Evolutionary conservation across 2,113 vertebrate species (phyloP).

Genomic region (Crocuta crocuta): DNA sequence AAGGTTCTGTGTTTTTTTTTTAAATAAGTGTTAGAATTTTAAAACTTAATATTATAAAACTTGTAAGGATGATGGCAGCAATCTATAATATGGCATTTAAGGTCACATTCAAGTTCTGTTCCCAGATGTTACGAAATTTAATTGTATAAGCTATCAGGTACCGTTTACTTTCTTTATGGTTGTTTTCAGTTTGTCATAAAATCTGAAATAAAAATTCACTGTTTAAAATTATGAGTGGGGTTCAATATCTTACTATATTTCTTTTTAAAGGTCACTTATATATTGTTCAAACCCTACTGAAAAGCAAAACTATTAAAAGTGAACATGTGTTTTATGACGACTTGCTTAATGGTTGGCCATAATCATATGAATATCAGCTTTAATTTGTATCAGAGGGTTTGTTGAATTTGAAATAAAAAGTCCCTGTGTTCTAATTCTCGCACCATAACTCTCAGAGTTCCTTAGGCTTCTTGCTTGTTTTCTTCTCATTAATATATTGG

Average conservation of each 20-base stretch:
- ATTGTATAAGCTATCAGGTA: background rate
- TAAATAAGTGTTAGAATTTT: conserved; percentile 41
- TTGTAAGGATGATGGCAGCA: conserved; percentile 32
- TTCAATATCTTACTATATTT: background rate
- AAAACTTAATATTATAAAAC: conserved; percentile 1
- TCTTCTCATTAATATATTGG: background rate
- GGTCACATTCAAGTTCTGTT: background rate
- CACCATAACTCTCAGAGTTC: background rate
- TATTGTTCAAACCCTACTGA: background rate
- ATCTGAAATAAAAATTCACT: conserved; percentile 9
- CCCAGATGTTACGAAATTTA: background rate
- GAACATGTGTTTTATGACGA: background rate
- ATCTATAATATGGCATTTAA: conserved; percentile 37
- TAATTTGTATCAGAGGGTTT: conserved; percentile 33
- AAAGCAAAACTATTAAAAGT: conserved; percentile 48
- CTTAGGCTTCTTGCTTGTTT: background rate
- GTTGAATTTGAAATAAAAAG: background rate
- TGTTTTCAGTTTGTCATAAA: conserved; percentile 11
- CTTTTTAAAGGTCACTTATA: background rate
- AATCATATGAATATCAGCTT: conserved; percentile 19
- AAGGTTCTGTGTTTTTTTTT: conserved; percentile 25
- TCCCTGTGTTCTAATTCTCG: background rate
- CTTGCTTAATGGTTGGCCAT: background rate
- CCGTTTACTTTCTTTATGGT: background rate
- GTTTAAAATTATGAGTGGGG: conserved; percentile 23